A percentile compares a stretch with the other conserved stretches of the same genome.
Evolutionary conservation across 2,113 vertebrate genomes (phyloP).

Genomic region (Sturnus vulgaris): DNA sequence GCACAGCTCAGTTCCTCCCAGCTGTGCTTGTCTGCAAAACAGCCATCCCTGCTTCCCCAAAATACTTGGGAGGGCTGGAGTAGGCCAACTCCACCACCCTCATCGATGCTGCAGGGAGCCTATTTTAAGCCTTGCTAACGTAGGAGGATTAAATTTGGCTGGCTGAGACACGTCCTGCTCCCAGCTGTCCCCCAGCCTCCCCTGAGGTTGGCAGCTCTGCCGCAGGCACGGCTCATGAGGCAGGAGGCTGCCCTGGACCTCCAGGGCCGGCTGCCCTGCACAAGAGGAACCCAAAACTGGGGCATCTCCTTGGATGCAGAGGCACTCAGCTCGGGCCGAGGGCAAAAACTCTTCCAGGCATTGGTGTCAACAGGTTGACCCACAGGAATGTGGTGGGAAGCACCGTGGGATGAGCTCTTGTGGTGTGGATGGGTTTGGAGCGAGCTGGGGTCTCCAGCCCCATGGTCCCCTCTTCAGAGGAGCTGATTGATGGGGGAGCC

Average conservation of each 20-base stretch:
- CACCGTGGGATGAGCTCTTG: fast-evolving
- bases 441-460: background rate
- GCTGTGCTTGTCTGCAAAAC: slow-evolving; percentile 49
- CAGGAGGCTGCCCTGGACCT: background rate
- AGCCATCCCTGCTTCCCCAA: slow-evolving; percentile 46
- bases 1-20: background rate
- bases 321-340: fast-evolving
- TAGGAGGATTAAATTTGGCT: slow-evolving; percentile 71
- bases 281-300: background rate
- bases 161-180: slow-evolving; percentile 69
- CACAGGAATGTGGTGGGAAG: background rate
- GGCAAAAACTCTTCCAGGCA: background rate
- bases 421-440: background rate
- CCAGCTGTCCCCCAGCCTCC: slow-evolving; percentile 68
- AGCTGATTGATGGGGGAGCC: background rate
- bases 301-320: background rate
- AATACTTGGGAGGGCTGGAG: slow-evolving; percentile 59
- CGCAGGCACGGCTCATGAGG: background rate
- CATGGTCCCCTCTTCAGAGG: fast-evolving
- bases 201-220: slow-evolving; percentile 56
- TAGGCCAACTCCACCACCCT: slow-evolving; percentile 62
- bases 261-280: background rate
- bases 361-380: background rate
- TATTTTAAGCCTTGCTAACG: slow-evolving; percentile 70
- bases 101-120: slow-evolving; percentile 63